A percentile compares a stretch with the other conserved stretches of the same genome.
Conservation (phyloP, 2,113 vertebrate species). For the Scatophagus argus region DNA sequence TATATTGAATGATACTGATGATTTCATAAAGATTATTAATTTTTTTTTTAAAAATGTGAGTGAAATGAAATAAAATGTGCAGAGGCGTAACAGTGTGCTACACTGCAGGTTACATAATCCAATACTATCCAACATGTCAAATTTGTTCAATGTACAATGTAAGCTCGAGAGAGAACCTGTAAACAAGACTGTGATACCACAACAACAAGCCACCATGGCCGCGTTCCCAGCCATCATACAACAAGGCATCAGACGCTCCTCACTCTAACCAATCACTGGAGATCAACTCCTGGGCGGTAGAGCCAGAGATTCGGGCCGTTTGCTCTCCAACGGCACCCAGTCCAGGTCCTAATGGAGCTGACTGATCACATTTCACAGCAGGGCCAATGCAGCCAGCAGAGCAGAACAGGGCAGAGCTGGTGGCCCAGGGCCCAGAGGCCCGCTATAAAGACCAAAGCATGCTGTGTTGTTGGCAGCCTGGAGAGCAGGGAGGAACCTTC, state of each 20-base stretch:
- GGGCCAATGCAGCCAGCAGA: slow-evolving; percentile 49
- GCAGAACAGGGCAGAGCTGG: slow-evolving; percentile 52
- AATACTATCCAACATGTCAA: slow-evolving; percentile 24
- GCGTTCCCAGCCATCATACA: slow-evolving; percentile 42
- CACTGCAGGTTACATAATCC: slow-evolving; percentile 15
- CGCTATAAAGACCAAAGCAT: slow-evolving; percentile 57
- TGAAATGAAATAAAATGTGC: slow-evolving; percentile 14
- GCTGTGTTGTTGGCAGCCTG: slow-evolving; percentile 36
- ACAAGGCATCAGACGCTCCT: slow-evolving; percentile 23
- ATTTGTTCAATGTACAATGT: slow-evolving; percentile 25
- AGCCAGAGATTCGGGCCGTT: slow-evolving; percentile 19
- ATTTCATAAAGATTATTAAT: background rate
- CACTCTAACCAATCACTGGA: slow-evolving; percentile 37
- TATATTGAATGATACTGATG: background rate
- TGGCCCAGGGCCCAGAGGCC: slow-evolving; percentile 63
- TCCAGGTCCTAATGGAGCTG: slow-evolving; percentile 59
- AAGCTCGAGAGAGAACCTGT: slow-evolving; percentile 23
- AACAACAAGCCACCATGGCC: slow-evolving; percentile 42
- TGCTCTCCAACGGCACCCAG: slow-evolving; percentile 34
- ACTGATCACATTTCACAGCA: slow-evolving; percentile 74
- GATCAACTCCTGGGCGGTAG: slow-evolving; percentile 47
- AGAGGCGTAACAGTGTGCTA: background rate
- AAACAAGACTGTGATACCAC: slow-evolving; percentile 44
- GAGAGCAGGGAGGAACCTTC: slow-evolving; percentile 33
- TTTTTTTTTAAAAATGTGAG: background rate